Conservation (phyloP, 2,888 invertebrate genomes). For the Andrena hattorfiana region DNA sequence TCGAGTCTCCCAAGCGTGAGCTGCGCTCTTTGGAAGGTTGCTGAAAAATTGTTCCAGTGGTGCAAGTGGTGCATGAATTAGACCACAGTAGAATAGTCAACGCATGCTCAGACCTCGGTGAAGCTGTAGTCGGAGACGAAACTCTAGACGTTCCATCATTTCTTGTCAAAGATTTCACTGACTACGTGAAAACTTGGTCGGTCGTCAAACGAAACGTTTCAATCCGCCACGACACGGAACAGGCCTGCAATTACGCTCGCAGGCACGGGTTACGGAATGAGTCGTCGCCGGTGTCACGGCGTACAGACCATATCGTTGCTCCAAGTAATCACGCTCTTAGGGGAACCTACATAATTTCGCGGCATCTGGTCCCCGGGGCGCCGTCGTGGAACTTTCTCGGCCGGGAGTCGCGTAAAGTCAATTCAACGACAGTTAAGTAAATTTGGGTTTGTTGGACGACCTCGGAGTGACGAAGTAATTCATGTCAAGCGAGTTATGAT, state of each 20-base stretch:
- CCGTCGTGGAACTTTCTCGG: conserved; percentile 46
- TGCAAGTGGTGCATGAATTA: too few species aligned
- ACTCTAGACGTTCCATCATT: neutral
- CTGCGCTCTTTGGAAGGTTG: too few species aligned
- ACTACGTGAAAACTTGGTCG: neutral
- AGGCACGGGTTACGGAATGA: conserved; percentile 40
- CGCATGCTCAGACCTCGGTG: too few species aligned
- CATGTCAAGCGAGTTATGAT: conserved; percentile 56
- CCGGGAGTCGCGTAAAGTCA: conserved; percentile 38
- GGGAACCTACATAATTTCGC: conserved; percentile 38
- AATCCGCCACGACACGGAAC: conserved; percentile 12
- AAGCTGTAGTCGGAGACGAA: too few species aligned
- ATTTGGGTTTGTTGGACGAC: conserved; percentile 64
- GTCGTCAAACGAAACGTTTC: conserved; percentile 3
- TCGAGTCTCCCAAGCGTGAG: too few species aligned
- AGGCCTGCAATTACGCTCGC: conserved; percentile 23
- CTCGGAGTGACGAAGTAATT: conserved; percentile 44
- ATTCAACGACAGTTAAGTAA: conserved; percentile 52
- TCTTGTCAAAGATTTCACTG: neutral
- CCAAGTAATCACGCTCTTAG: conserved; percentile 37
- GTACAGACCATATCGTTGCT: conserved; percentile 24
- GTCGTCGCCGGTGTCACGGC: conserved; percentile 9
- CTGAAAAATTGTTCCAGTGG: too few species aligned
- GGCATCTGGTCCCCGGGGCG: conserved; percentile 10
- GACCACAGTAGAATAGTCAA: too few species aligned